phyloP scores from a whole-genome alignment of 2,888 invertebrate species.

The Thera obeliscata region DNA sequence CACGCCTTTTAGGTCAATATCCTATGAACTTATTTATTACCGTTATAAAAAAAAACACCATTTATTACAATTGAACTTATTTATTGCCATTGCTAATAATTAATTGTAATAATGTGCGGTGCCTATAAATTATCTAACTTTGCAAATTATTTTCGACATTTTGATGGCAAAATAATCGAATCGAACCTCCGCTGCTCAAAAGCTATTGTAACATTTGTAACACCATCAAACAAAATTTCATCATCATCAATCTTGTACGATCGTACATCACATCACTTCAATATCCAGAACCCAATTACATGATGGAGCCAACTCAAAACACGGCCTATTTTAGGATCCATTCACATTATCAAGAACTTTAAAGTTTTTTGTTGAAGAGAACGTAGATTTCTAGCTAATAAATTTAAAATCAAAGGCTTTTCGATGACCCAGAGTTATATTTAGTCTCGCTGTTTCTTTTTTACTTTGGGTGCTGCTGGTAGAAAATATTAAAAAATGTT shows the following conservation, averaged over 20 bases:
- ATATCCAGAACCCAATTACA: slow-evolving; percentile 51
- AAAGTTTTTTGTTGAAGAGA: slow-evolving; percentile 8
- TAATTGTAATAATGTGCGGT: no score
- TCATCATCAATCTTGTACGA: slow-evolving; percentile 49
- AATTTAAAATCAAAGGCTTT: background rate
- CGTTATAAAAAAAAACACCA: no score
- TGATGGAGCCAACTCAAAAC: slow-evolving; percentile 48
- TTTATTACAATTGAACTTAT: no score
- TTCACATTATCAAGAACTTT: slow-evolving; percentile 22
- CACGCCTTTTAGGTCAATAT: no score
- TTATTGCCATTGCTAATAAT: no score
- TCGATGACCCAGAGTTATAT: no score
- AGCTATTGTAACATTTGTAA: slow-evolving; percentile 14
- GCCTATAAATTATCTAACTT: background rate
- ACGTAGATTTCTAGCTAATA: background rate
- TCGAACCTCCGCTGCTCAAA: background rate
- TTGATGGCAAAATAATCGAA: background rate
- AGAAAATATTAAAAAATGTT: no score
- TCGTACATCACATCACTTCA: slow-evolving; percentile 50
- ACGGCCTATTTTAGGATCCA: slow-evolving; percentile 38
- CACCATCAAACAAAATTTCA: slow-evolving; percentile 34
- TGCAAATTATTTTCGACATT: background rate
- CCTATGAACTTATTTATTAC: no score
- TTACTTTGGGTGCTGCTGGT: no score
- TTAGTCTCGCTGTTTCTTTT: no score